phyloP scores from a whole-genome alignment of 2,113 vertebrate genomes.

The Rafetus swinhoei region DNA sequence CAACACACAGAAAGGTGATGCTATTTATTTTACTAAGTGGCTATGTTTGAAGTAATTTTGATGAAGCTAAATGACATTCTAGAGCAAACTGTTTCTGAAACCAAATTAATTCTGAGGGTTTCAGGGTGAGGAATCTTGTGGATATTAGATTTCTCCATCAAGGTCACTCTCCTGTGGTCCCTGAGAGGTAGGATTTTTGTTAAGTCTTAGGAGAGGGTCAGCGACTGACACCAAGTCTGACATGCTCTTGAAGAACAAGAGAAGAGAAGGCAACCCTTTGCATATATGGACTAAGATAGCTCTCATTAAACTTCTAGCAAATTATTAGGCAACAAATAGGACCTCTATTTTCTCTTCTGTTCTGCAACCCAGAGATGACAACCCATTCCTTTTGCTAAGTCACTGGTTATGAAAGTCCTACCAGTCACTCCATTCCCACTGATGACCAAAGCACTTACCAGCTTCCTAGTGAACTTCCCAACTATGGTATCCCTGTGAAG shows the following conservation, averaged over 20 bases:
- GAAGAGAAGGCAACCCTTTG: background rate
- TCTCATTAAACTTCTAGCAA: background rate
- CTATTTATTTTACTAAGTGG: background rate
- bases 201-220: too few species aligned
- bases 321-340: background rate
- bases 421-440: background rate
- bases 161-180: background rate
- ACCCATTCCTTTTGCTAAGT: background rate
- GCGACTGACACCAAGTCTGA: background rate
- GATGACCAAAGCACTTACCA: background rate
- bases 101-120: background rate
- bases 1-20: background rate
- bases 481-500: background rate
- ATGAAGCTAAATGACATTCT: background rate
- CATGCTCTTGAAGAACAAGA: background rate
- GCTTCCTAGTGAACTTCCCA: background rate
- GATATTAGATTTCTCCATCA: background rate
- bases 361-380: background rate
- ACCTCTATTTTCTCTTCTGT: background rate
- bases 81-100: background rate
- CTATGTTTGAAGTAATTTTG: background rate
- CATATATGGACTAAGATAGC: too few species aligned
- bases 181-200: background rate
- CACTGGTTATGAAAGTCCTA: background rate
- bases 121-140: background rate